Conservation (phyloP, 2,888 invertebrate genomes). For the Helicoverpa assulta region DNA sequence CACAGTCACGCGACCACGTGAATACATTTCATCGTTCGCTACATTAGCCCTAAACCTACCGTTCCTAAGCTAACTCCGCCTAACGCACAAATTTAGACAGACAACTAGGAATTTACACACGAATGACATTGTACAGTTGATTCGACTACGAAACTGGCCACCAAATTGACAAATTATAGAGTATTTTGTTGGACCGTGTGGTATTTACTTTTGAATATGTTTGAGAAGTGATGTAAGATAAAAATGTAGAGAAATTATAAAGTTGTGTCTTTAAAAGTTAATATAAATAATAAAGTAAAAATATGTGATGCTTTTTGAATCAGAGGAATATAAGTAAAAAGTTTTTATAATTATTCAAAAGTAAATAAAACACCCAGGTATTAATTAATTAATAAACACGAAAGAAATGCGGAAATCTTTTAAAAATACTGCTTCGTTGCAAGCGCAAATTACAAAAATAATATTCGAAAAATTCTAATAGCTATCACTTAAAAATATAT, state of each 20-base stretch:
- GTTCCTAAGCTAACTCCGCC: constrained; percentile 68
- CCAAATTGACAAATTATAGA: constrained; percentile 66
- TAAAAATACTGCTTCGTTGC: constrained; percentile 87
- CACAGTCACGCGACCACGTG: constrained; percentile 50
- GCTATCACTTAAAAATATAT: constrained; percentile 82
- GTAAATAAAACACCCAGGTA: constrained; percentile 37
- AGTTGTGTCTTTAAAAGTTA: too few species aligned
- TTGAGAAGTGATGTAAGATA: constrained; percentile 40
- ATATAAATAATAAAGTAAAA: background rate
- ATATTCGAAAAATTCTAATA: constrained; percentile 75
- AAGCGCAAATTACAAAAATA: constrained; percentile 84
- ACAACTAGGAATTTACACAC: constrained; percentile 74
- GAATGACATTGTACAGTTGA: constrained; percentile 77
- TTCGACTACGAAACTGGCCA: constrained; percentile 81
- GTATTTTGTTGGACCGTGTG: constrained; percentile 57
- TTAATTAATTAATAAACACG: constrained; percentile 33
- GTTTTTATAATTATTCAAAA: constrained; percentile 38
- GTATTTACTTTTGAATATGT: constrained; percentile 41
- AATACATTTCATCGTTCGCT: constrained; percentile 39
- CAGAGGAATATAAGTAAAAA: background rate
- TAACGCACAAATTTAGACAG: constrained; percentile 78
- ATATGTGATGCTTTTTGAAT: constrained; percentile 26
- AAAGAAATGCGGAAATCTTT: constrained; percentile 59
- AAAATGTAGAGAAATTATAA: constrained; percentile 3
- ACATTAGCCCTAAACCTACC: constrained; percentile 76